phyloP scores from a whole-genome alignment of 2,888 invertebrate genomes.

The Drosophila recens region DNA sequence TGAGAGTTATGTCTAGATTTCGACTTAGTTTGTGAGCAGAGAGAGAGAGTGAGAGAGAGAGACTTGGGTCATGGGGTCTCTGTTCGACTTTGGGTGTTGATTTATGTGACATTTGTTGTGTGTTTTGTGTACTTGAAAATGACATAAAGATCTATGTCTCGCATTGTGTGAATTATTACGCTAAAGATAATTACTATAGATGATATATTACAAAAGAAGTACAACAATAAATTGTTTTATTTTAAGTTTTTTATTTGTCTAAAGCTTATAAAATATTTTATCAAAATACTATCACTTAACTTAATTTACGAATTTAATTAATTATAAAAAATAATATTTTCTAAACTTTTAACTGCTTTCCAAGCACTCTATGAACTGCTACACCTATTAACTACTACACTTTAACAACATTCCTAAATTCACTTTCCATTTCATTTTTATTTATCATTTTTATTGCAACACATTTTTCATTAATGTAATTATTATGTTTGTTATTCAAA shows the following conservation, averaged over 20 bases:
- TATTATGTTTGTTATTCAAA: slow-evolving; percentile 18
- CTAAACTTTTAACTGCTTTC: neutral
- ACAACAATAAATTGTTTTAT: neutral
- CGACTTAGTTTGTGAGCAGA: neutral
- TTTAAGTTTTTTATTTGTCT: neutral
- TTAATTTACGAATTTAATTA: too few species aligned
- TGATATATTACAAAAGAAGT: neutral
- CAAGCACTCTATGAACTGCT: neutral
- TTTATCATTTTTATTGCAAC: slow-evolving; percentile 20
- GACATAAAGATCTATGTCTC: slow-evolving; percentile 29
- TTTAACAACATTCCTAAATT: slow-evolving; percentile 5
- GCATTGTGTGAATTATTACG: slow-evolving; percentile 36
- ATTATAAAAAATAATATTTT: too few species aligned
- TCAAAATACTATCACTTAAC: neutral
- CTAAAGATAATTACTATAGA: slow-evolving; percentile 25
- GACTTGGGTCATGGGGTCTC: slow-evolving; percentile 14
- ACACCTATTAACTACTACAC: neutral
- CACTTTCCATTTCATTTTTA: slow-evolving; percentile 19
- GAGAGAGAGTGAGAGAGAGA: neutral
- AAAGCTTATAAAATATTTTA: neutral
- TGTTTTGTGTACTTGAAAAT: slow-evolving; percentile 17
- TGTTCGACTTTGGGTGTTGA: slow-evolving; percentile 56
- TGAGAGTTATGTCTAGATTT: slow-evolving; percentile 18
- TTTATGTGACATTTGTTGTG: slow-evolving; percentile 62
- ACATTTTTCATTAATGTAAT: slow-evolving; percentile 24